Base-by-base conservation (phyloP, 2,888 invertebrate species). In the Acanthococcus lagerstroemiae region DNA sequence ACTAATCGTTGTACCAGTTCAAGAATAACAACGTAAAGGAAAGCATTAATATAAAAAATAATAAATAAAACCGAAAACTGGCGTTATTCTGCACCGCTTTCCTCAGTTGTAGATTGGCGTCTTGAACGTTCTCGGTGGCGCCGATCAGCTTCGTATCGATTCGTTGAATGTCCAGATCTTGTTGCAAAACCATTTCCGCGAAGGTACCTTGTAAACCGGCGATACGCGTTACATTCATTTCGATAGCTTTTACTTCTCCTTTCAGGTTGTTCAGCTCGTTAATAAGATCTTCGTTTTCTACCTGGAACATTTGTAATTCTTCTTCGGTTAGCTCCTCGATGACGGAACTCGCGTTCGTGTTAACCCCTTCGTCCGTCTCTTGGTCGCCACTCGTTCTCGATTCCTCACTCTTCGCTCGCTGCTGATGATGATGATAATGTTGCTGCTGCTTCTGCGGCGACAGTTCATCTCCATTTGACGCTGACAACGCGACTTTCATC, bases 81-180 rank as follows among this genome's bases (percentile, higher is more conserved):
- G 97, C 97, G 77, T 95, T 95, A 70, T 95, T 85, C 77, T 95
- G 94, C 73, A 99, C 96, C 0, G 97, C 96, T 78, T 95, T 90
- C 70, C 95, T 82, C 61, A 99, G 92, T 78, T 96, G 95, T 73
- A 95, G 95, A 78, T 99, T 99, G 1, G 94, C 97, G 77, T 92
- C 92, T 74, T 88, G 88, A 17, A 99, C 88, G 77, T 96, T 95
- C 77, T 96, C 96, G 1, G 95, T 95, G 0, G 95, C 84, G 0
- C 91, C 88, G 21, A 94, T 86, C 1, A 95, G 91, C 5, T 88
- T 88, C 65, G 87, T 89, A 44, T 89, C 84, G 75, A 99, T 88
- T 70, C 90, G 80, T 72, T 95, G 94, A 71, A 99, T 88, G 72
- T 95, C 94, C 73, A 87, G 86, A 74, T 96, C 95, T 80, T 96